Evolutionary conservation across 2,113 vertebrate genomes (phyloP).

Genomic region (Vulpes lagopus): DNA sequence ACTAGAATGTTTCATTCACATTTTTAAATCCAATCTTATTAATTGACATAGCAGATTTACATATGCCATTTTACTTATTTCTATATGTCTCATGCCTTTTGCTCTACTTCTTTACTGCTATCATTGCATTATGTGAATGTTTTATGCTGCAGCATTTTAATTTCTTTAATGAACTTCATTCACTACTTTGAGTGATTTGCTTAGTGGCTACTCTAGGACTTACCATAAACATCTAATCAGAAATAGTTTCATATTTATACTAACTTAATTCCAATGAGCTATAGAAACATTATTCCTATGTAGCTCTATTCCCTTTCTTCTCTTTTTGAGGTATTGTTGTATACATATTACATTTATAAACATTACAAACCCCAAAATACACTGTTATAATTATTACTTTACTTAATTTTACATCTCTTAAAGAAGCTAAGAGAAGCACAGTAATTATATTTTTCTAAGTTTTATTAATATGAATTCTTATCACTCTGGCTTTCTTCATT

Average conservation of each 20-base stretch:
- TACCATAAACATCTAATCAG: not conserved
- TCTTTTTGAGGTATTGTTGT: not conserved
- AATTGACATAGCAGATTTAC: not conserved
- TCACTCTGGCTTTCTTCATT: conserved; percentile 36
- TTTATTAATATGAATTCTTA: conserved; percentile 14
- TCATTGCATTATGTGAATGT: not conserved
- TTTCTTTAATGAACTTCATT: not conserved
- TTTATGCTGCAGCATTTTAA: not conserved
- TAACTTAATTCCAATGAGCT: not conserved
- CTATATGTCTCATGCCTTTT: not conserved
- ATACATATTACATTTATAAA: not conserved
- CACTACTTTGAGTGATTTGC: not conserved
- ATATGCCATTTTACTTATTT: not conserved
- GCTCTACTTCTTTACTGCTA: not conserved
- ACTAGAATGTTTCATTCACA: not conserved
- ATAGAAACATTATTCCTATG: not conserved
- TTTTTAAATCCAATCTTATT: not conserved
- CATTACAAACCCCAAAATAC: not conserved
- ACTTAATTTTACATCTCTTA: conserved; percentile 21
- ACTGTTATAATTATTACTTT: not conserved
- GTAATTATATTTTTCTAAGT: not conserved
- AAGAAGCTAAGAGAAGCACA: not conserved
- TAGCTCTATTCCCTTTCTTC: not conserved
- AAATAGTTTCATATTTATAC: not conserved
- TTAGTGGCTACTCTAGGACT: not conserved